Base-by-base conservation (phyloP, 2,113 vertebrate genomes). In the Hyperoodon ampullatus region DNA sequence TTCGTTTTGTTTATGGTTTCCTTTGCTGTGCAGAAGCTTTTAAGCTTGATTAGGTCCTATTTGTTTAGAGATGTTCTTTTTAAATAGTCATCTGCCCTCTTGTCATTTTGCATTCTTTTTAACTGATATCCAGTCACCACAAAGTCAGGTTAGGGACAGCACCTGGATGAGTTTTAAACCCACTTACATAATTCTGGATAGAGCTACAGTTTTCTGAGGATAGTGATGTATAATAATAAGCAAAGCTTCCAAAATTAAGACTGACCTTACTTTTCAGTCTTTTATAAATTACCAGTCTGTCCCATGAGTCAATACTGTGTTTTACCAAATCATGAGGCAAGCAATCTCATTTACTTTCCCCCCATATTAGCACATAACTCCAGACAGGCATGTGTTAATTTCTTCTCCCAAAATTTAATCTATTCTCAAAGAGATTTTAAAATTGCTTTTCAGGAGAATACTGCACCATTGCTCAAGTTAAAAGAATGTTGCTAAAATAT, bases 401-500 rank as follows among this genome's bases (percentile, higher is more conserved):
- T 71, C n/a, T 60, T 95, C 83, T 77, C 58, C 39, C 61, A 75
- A 90, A 92, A 71, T 88, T 95, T 96, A 88, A 77, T 91, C 83
- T 92, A 11, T 47, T 86, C 28, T 89, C 61, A 94, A 68, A 93
- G 90, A 88, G 42, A 91, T 88, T 82, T 93, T 68, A 74, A 78
- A 94, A 87, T 71, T 92, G 42, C 53, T 92, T 90, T 86, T 91
- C 80, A 84, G 85, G 39, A 93, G 28, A 78, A 84, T 93, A 87
- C 58, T 82, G n/a, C 39, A 77, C 88, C 80, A 82, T 83, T 74
- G 58, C 65, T 95, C 14, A 96, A 75, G 30, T 93, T 95, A 50
- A 77, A 92, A 81, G 30, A 95, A 77, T 94, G 42, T 87, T 74
- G 63, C 24, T 93, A 68, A 81, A 96, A 63, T 94, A 8, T 92